Conservation (phyloP, 2,888 invertebrate species). For the Lordiphosa fenestrarum region DNA sequence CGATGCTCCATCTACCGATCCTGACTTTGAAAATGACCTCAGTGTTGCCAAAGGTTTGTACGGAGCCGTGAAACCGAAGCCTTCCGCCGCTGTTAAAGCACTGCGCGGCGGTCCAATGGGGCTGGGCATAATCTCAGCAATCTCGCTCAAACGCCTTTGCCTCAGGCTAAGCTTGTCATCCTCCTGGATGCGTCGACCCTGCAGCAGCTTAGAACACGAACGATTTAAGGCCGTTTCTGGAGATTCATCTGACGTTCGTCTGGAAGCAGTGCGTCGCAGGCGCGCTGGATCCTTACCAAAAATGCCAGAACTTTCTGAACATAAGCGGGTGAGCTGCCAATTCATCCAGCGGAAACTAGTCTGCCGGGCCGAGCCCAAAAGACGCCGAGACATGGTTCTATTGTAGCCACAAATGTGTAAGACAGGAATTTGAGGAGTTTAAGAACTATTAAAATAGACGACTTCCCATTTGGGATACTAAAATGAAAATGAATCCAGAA, state of each 20-base stretch:
- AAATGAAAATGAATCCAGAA: background rate
- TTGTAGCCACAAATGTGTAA: too few relatives aligned
- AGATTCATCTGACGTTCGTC: slow-evolving; percentile 1
- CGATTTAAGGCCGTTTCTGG: slow-evolving; percentile 10
- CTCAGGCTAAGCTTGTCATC: background rate
- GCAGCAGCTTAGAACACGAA: background rate
- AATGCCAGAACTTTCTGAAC: background rate
- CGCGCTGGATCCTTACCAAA: background rate
- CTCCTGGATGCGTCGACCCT: background rate
- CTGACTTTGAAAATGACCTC: too few relatives aligned
- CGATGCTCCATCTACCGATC: too few relatives aligned
- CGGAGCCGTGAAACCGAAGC: background rate
- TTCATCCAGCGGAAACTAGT: too few relatives aligned
- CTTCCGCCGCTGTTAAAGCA: background rate
- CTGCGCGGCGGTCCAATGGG: slow-evolving; percentile 4
- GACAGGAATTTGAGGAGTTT: too few relatives aligned
- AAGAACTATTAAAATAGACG: background rate
- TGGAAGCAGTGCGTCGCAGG: background rate
- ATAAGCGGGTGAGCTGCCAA: background rate
- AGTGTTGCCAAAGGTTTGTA: too few relatives aligned
- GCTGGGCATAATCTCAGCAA: background rate
- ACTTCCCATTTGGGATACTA: background rate
- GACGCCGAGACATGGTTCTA: too few relatives aligned
- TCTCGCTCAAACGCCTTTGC: background rate
- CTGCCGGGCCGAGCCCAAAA: too few relatives aligned